Conservation (phyloP, 2,797 vertebrate genomes). For the Sebastes kiyomatsui region DNA sequence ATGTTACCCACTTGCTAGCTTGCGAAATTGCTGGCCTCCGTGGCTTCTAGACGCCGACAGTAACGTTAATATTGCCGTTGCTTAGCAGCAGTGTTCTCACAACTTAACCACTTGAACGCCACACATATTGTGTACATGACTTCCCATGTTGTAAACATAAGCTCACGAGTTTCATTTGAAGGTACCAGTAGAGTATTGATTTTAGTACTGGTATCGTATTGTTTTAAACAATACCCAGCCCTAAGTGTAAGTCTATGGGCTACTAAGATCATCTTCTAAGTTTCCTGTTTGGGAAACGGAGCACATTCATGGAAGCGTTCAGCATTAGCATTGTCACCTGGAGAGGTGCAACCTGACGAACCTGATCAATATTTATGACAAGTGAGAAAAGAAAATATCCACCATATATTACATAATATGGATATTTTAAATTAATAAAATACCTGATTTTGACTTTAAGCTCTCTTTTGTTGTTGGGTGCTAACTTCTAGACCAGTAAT, state of each 20-base stretch:
- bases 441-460: background rate
- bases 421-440: background rate
- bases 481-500: background rate
- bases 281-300: background rate
- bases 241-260: background rate
- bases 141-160: fast-evolving
- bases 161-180: too few relatives aligned
- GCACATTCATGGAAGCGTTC: background rate
- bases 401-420: background rate
- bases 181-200: background rate
- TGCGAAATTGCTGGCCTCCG: fast-evolving
- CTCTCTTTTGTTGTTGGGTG: background rate
- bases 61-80: too few relatives aligned
- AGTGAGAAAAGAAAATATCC: background rate
- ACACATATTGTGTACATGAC: too few relatives aligned
- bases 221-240: background rate
- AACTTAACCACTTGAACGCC: too few relatives aligned
- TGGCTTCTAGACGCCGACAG: too few relatives aligned
- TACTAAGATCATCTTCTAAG: background rate
- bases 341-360: background rate
- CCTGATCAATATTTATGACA: background rate
- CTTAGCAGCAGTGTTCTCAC: too few relatives aligned
- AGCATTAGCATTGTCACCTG: background rate
- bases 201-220: background rate
- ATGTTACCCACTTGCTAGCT: too few relatives aligned